Evolutionary conservation across 2,888 invertebrate genomes (phyloP), one percentile per base, ranked within the genome.

Genomic region (Agrotis puta): DNA sequence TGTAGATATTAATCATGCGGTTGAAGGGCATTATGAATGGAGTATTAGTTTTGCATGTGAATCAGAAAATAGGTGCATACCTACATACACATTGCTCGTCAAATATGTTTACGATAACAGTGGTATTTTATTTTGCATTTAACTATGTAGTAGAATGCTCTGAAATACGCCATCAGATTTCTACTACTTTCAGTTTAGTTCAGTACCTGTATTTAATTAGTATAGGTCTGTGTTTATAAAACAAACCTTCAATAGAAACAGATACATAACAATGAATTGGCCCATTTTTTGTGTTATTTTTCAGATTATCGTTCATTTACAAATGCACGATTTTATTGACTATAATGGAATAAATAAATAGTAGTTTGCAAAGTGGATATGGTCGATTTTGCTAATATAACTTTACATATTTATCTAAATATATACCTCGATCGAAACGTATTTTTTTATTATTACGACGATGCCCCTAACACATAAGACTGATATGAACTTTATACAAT

Each of bases 401-500:
- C 59, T 79, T 63, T 51, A 61, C 27, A 74, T 64, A 75, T 68
- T 64, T 77, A 70, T 50, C 54, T 81, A 70, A 64, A 80, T 75
- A 78, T 27, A 75, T 77, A 79, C 48, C 33, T 79, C 67, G 48
- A 64, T 63, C 51, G 64, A 81, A 81, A 67, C 61, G 20, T 64
- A 13, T 78, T 57, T 64, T 66, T 58, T 48, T 70, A 70, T 53
- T 63, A 56, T 61, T 63, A 81, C 77, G 47, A 57, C 48, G 47
- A 72, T 79, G 84, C 86, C 82, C 78, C 45, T 80, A 74, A 71
- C 70, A 81, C 75, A 89, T 87, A 88, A 85, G 87, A 91, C 87
- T 90, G 90, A 92, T 91, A 92, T 89, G 88, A 84, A 84, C 68
- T 80, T 77, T 84, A 78, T 72, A 84, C 74, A 70, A 74, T 79